Conservation (phyloP, 2,797 vertebrate genomes). For the Amphiprion clarkii region DNA sequence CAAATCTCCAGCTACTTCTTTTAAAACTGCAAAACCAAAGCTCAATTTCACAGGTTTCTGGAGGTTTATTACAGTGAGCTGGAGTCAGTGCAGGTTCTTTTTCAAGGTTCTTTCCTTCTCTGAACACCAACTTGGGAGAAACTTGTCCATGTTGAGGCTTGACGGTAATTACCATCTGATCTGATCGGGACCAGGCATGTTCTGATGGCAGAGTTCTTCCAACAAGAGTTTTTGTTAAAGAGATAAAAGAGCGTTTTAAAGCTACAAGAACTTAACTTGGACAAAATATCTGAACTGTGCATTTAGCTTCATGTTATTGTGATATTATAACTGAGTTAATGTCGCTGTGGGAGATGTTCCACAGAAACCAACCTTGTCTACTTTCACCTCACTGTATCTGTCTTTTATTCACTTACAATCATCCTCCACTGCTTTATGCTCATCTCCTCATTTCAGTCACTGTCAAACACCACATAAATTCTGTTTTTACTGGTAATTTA, state of each 20-base stretch:
- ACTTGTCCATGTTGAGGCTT: constrained; percentile 38
- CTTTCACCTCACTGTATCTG: constrained; percentile 17
- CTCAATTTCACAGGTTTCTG: not conserved
- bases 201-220: constrained; percentile 10
- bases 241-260: constrained; percentile 1
- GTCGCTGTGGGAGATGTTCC: too few species aligned
- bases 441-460: too few species aligned
- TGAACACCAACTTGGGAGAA: not conserved
- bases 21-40: not conserved
- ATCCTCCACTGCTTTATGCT: not conserved
- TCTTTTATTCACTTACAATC: not conserved
- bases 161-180: constrained; percentile 42
- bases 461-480: not conserved
- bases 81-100: constrained; percentile 12
- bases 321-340: not conserved
- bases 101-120: constrained; percentile 5
- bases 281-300: constrained; percentile 2
- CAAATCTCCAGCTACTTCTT: not conserved
- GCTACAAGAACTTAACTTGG: not conserved
- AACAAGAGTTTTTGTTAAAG: constrained; percentile 1
- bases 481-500: not conserved
- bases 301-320: constrained; percentile 21
- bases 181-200: constrained; percentile 12
- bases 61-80: not conserved
- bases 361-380: not conserved